phyloP scores from a whole-genome alignment of 1,140 invertebrate genomes.

The Atopsyche davidsoni region DNA sequence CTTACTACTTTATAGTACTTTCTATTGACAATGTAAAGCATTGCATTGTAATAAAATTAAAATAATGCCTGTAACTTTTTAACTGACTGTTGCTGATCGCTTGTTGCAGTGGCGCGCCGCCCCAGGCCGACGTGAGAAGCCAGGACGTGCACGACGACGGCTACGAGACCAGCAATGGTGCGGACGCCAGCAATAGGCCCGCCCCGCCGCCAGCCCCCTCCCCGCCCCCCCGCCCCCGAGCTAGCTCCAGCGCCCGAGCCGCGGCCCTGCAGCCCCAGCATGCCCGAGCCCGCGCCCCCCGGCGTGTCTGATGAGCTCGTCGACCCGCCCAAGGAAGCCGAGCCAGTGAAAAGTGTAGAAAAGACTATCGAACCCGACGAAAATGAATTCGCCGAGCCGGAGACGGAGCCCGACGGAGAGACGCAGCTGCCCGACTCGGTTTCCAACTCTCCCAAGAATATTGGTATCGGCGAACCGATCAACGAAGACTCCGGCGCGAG shows the following conservation, averaged over 20 bases:
- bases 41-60: too few species aligned
- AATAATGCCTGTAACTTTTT: too few species aligned
- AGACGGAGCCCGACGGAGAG: not conserved
- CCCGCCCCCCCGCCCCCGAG: constrained; percentile 4
- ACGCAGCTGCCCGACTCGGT: constrained; percentile 6
- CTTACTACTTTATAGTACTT: too few species aligned
- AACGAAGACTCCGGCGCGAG: constrained; percentile 33
- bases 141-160: constrained; percentile 76
- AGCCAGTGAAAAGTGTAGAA: not conserved
- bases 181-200: constrained; percentile 49
- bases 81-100: constrained; percentile 4
- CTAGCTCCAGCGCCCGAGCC: constrained; percentile 10
- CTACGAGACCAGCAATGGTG: constrained; percentile 77
- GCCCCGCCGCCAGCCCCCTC: constrained; percentile 32
- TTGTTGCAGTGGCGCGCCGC: constrained; percentile 28
- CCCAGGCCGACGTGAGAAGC: constrained; percentile 44
- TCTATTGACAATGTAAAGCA: too few species aligned
- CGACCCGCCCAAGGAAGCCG: not conserved
- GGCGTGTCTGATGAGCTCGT: not conserved
- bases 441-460: constrained; percentile 26
- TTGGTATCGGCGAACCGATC: constrained; percentile 21
- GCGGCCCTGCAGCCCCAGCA: not conserved
- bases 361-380: constrained; percentile 1
- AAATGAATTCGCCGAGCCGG: not conserved
- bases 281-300: not conserved